A percentile compares a stretch with the other conserved stretches of the same genome.
phyloP scores from a whole-genome alignment of 2,888 invertebrate genomes.

The Quadriops clusia region DNA sequence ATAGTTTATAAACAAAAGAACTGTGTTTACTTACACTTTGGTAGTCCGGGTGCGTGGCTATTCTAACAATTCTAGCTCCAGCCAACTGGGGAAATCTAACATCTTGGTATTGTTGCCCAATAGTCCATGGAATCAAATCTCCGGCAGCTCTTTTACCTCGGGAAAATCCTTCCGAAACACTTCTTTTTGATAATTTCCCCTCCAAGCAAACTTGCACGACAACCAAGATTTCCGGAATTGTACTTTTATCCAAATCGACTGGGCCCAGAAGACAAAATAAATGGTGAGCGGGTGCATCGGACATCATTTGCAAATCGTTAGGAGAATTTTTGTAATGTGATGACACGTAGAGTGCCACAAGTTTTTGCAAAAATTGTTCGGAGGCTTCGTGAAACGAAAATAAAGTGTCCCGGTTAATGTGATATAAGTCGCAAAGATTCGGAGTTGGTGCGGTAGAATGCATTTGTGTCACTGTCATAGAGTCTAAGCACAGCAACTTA shows the following conservation, averaged over 20 bases:
- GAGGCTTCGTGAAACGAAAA: slow-evolving; percentile 95
- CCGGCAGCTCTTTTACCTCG: slow-evolving; percentile 87
- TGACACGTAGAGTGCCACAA: slow-evolving; percentile 90
- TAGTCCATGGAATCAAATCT: slow-evolving; percentile 97
- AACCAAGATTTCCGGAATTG: slow-evolving; percentile 86
- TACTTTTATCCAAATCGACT: slow-evolving; percentile 54
- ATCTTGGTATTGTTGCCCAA: slow-evolving; percentile 93
- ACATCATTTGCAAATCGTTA: slow-evolving; percentile 95
- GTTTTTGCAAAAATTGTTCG: slow-evolving; percentile 79
- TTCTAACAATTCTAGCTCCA: slow-evolving; percentile 87
- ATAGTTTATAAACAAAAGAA: slow-evolving; percentile 3
- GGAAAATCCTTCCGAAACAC: slow-evolving; percentile 66
- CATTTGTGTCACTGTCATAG: slow-evolving; percentile 49
- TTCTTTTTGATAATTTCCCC: slow-evolving; percentile 58
- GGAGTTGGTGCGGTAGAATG: slow-evolving; percentile 81
- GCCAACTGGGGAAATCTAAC: slow-evolving; percentile 80
- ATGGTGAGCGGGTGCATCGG: slow-evolving; percentile 97
- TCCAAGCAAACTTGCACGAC: slow-evolving; percentile 77
- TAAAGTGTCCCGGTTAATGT: slow-evolving; percentile 81
- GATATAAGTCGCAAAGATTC: slow-evolving; percentile 76
- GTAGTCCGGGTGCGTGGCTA: slow-evolving; percentile 97
- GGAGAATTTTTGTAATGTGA: slow-evolving; percentile 99
- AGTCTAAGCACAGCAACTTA: slow-evolving; percentile 81
- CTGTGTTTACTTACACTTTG: slow-evolving; percentile 59
- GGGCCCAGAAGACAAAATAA: slow-evolving; percentile 90